Evolutionary conservation across 2,113 vertebrate species (phyloP), one percentile per base, ranked within the genome.

Genomic region (Pholis gunnellus): DNA sequence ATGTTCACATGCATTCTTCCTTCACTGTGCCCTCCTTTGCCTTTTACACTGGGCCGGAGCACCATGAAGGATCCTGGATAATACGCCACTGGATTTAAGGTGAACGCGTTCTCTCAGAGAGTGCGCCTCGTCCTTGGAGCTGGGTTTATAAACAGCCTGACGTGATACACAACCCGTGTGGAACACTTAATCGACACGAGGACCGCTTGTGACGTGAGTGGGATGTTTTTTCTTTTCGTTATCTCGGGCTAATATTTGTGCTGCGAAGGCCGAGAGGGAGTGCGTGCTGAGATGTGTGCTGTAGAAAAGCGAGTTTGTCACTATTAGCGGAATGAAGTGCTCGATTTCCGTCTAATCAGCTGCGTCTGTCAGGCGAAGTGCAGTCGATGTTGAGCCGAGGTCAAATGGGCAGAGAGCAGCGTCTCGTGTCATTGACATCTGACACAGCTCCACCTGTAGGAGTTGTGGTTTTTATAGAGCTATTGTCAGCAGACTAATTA

Each of bases 171-270:
- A 64, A 40, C 50, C 15, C n/a, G 36, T 84, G 72, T 20, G 75
- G 83, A 86, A 78, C 63, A 76, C 65, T 90, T 86, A 44, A 89
- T 88, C 87, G 77, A 65, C 87, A 65, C 76, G 89, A 87, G 86
- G 82, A 66, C 87, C 79, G 15, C 48, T 81, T 79, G 82, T 86
- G 89, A 92, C 69, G 91, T 94, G 89, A 95, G 92, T 94, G 48
- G 38, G 34, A 44, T 72, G 20, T 57, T 89, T 84, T 57, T 79
- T 68, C 46, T 85, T 60, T 57, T 74, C 69, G 48, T 80, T 80
- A 87, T 89, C 89, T 56, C 38, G 54, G 52, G 71, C 48, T 82
- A 78, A 84, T 88, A 81, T 91, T 90, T 92, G 63, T 73, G 56
- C 67, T 84, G 22, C 27, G 46, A 42, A 48, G 40, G 50, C 56